Evolutionary conservation across 37 sponge, comb jelly and placozoan species (phyloP), one percentile per base, ranked within the genome.

Genomic region (Crambe crambe): DNA sequence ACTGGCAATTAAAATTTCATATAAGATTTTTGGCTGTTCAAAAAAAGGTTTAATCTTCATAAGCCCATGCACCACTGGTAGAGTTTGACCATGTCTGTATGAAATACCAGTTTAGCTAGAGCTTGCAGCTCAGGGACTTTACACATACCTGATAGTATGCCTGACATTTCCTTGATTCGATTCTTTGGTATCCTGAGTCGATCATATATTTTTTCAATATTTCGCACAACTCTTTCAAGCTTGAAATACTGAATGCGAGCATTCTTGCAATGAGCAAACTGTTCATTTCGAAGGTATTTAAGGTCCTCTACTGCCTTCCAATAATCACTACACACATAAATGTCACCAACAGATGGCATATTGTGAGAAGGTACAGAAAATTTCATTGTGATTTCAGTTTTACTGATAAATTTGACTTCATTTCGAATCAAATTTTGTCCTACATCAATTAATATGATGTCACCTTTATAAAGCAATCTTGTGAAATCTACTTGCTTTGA

Each of bases 221-320:
- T 6, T 26, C 43, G 57, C 21, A 79, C 26, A 15, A 79, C 8
- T 2, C 9, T 9, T 10, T 79, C 5, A 3, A 79, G 70, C 3
- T 68, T 9, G 42, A 3, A 29, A 32, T 31, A 57, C 2, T 35
- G 1, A 5, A 51, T 79, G 31, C 56, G 17, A 23, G 80, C 80
- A 23, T 23, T 41, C 30, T 68, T 30, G 31, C 80, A 79, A 44
- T 79, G 70, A 51, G 80, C 80, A 68, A 79, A 68, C 3, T 68
- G 18, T 4, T 37, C 8, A 47, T 79, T 68, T 1, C 58, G 80
- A 20, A 79, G 34, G 29, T 17, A 15, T 21, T 56, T 36, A 10
- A 79, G 70, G 18, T 79, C 27, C 37, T 79, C 70, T 32, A 79
- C 37, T 17, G 25, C 17, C 5, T 23, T 8, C 80, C 80, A 79